Conservation (phyloP, 2,888 invertebrate species). For the Drosophila pegasa region DNA sequence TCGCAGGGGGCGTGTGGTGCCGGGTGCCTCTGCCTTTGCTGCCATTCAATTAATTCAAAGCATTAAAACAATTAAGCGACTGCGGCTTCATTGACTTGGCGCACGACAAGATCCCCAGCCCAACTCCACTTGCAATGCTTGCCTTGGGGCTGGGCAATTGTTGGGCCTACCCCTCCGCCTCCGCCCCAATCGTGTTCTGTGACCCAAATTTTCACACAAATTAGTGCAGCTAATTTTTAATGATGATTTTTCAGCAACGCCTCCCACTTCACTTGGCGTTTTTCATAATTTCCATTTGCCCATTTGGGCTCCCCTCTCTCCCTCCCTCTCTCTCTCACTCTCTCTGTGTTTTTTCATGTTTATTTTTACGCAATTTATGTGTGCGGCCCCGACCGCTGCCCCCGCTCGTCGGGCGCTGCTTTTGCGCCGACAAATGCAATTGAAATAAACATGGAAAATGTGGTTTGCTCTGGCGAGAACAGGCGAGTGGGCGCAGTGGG, state of each 20-base stretch:
- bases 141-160: conserved; percentile 45
- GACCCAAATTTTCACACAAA: conserved; percentile 75
- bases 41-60: conserved; percentile 77
- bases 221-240: conserved; percentile 81
- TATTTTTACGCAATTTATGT: conserved; percentile 70
- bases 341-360: conserved; percentile 2
- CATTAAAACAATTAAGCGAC: conserved; percentile 75
- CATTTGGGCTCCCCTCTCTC: conserved; percentile 15
- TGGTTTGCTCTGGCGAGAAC: conserved; percentile 28
- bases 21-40: conserved; percentile 24
- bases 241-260: conserved; percentile 65
- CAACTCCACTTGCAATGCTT: conserved; percentile 18
- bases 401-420: conserved; percentile 15
- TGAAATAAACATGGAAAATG: conserved; percentile 73
- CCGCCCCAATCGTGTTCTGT: conserved; percentile 14
- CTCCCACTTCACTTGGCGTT: conserved; percentile 69
- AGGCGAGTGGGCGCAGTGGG: background rate
- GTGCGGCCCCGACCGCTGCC: conserved; percentile 3
- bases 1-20: background rate
- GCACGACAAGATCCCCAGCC: conserved; percentile 38
- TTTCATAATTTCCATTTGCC: conserved; percentile 71
- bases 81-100: conserved; percentile 75
- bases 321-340: conserved; percentile 14
- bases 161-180: conserved; percentile 11
- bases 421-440: conserved; percentile 66